Percentiles rank a stretch among this genome's conserved stretches.
These are phyloP conservation scores for Drosophila histrio DNA, from an alignment of 2,888 invertebrate genomes.

Conservation along the genomic window DNA sequence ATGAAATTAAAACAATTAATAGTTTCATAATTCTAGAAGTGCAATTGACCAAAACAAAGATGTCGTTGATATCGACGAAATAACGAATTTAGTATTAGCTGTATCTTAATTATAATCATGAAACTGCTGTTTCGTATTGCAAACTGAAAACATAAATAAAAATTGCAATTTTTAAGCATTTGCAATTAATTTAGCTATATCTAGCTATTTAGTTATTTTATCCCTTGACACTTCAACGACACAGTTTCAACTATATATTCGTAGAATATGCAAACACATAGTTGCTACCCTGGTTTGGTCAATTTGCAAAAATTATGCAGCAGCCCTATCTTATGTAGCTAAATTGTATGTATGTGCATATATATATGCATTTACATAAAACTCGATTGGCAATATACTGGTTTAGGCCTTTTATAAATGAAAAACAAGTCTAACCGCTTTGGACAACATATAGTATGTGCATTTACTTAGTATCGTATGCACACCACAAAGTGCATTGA, in stretches of 20 bases:
- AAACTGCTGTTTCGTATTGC: too few relatives aligned
- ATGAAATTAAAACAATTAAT: too few relatives aligned
- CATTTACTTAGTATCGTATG: background rate
- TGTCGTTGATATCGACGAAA: too few relatives aligned
- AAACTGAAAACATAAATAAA: too few relatives aligned
- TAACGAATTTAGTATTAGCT: too few relatives aligned
- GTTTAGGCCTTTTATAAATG: constrained; percentile 45
- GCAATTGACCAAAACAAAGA: too few relatives aligned
- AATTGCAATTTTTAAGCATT: too few relatives aligned
- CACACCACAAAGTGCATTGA: constrained; percentile 36
- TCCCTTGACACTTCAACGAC: too few relatives aligned
- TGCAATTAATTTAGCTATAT: too few relatives aligned
- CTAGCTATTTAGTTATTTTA: too few relatives aligned
- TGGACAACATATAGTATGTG: background rate
- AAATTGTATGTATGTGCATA: background rate
- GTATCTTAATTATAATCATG: too few relatives aligned
- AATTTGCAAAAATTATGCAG: background rate
- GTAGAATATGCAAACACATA: background rate
- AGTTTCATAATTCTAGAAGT: too few relatives aligned
- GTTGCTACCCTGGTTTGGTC: background rate
- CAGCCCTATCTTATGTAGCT: background rate
- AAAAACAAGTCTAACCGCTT: constrained; percentile 59
- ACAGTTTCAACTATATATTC: background rate
- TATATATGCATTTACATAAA: constrained; percentile 22
- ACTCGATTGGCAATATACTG: constrained; percentile 51